phyloP scores from a whole-genome alignment of 2,113 vertebrate species.

The Thymallus thymallus region DNA sequence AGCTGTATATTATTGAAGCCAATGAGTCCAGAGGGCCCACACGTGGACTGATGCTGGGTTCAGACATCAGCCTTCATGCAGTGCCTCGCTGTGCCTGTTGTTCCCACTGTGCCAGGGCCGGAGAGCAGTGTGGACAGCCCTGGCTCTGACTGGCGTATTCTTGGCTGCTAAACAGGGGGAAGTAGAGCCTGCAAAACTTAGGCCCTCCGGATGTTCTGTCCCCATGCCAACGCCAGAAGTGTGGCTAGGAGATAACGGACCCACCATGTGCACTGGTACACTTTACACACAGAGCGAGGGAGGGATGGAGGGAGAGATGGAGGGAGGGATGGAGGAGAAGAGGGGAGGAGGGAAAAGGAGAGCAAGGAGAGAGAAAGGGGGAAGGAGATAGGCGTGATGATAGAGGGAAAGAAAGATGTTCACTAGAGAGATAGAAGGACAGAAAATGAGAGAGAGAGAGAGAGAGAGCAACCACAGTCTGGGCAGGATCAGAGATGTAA shows the following conservation, averaged over 20 bases:
- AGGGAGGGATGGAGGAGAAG: not conserved
- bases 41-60: conserved; percentile 42
- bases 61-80: conserved; percentile 45
- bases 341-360: not conserved
- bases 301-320: not conserved
- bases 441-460: conserved; percentile 1
- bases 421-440: not conserved
- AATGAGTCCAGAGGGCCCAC: conserved; percentile 57
- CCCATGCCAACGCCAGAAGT: conserved; percentile 70
- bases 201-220: conserved; percentile 69
- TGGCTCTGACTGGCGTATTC: conserved; percentile 69
- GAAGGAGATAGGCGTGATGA: not conserved
- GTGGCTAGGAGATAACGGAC: conserved; percentile 70
- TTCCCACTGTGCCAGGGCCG: conserved; percentile 48
- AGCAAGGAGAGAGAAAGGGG: not conserved
- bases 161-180: conserved; percentile 65
- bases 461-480: not conserved
- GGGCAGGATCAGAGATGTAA: not conserved
- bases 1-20: conserved; percentile 47
- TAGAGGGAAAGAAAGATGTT: not conserved
- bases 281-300: conserved; percentile 11
- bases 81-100: conserved; percentile 23
- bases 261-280: conserved; percentile 59
- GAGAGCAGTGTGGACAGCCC: conserved; percentile 64
- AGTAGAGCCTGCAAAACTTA: conserved; percentile 58